Percentiles rank a stretch among this genome's conserved stretches.
These are phyloP conservation scores for Athene cunicularia DNA, from an alignment of 2,113 vertebrate species.

Conservation along the genomic window DNA sequence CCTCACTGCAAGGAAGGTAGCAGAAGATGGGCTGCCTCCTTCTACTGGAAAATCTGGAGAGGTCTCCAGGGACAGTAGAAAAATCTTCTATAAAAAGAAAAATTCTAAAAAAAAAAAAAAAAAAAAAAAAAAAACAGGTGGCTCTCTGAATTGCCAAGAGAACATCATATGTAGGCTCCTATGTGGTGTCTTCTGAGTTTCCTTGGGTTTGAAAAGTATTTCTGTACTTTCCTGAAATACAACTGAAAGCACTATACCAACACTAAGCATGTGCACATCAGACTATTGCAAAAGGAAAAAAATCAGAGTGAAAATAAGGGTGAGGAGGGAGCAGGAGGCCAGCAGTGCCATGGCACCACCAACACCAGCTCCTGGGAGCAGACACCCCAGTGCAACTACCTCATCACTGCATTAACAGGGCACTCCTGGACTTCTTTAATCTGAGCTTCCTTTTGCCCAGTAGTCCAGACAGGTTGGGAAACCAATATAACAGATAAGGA, in stretches of 20 bases:
- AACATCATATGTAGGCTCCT: neutral
- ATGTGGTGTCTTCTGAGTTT: neutral
- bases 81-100: neutral
- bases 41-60: neutral
- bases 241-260: neutral
- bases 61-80: neutral
- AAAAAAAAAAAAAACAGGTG: neutral
- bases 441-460: neutral
- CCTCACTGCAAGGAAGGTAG: neutral
- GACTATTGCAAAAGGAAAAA: neutral
- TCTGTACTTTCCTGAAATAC: neutral
- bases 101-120: neutral
- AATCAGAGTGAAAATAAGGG: neutral
- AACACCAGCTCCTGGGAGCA: neutral
- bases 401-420: rapidly evolving
- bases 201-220: neutral
- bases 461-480: neutral
- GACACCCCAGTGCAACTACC: rapidly evolving
- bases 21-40: neutral
- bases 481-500: rapidly evolving
- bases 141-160: neutral
- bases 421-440: neutral
- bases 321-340: neutral
- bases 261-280: neutral
- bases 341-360: rapidly evolving